Base-by-base conservation (phyloP, 1,140 invertebrate genomes). In the Procambarus clarkii region DNA sequence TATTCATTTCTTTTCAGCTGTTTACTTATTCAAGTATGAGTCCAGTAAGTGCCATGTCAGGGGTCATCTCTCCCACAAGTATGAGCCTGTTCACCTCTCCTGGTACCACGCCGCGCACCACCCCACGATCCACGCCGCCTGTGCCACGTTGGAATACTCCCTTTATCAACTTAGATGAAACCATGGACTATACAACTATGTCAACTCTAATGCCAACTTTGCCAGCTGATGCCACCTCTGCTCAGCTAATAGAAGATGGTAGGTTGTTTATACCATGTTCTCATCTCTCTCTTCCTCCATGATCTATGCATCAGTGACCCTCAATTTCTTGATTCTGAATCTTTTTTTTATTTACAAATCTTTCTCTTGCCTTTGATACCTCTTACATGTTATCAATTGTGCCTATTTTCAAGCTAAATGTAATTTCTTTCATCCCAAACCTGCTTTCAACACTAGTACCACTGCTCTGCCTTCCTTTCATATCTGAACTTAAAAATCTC, bases 21-120 rank as follows among this genome's bases (percentile, higher is more conserved):
- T 98, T 98, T 95, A 98, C 97, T 93, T 99, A 98, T 94, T 96
- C 97, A 84, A 97, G 95, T 94, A 96, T 97, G 87, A 95, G 95
- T 93, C 96, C 97, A 81, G 97, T 97, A 93, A 96, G 95, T 80
- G 95, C 95, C 92, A 96, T 97, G 93, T 95, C 95, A 93, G 97
- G 97, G 79, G 97, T 98, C 92, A 98, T 98, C 94, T 98, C 97
- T 94, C 97, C 98, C 86, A 98, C 97, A 91, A 98, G 98, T 94
- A 95, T 98, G 90, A 98, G 97, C 93, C 95, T 98, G 92, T 97
- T 98, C 93, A 97, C 97, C n/a, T 97, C 97, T 71, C 96, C 97
- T 54, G 96, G 96, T 74, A 96, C 96, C 94, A 97, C 96, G 83
- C 96, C 97, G 77, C 96, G 97, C 93, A 96, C 96, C 92, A 95